These are phyloP conservation scores for Pleuronectes platessa DNA, from an alignment of 2,113 vertebrate genomes.

Conservation along the genomic window DNA sequence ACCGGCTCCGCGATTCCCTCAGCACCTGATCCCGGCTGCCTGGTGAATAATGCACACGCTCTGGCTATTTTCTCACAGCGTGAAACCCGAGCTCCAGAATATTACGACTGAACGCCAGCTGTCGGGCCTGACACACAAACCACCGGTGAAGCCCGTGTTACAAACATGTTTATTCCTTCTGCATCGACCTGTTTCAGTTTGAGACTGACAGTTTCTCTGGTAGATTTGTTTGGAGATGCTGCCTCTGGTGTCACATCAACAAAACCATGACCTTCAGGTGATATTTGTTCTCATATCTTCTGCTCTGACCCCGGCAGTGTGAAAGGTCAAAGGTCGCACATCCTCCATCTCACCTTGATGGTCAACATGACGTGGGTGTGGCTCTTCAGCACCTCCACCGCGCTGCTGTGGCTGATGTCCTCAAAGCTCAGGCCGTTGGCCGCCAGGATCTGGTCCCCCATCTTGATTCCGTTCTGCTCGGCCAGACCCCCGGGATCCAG, in stretches of 20 bases:
- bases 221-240: too few species aligned
- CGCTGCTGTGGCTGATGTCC: constrained; percentile 95
- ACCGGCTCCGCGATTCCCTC: constrained; percentile 54
- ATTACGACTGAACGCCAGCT: constrained; percentile 75
- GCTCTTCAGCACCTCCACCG: constrained; percentile 95
- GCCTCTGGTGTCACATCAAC: too few species aligned
- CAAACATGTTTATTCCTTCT: too few species aligned
- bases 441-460: constrained; percentile 94
- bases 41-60: constrained; percentile 88
- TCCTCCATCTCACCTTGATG: constrained; percentile 73
- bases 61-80: constrained; percentile 72
- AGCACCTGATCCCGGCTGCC: constrained; percentile 77
- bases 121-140: constrained; percentile 37
- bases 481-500: constrained; percentile 92
- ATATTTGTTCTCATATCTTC: too few species aligned
- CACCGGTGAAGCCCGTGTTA: neutral
- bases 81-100: constrained; percentile 84
- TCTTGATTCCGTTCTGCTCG: constrained; percentile 93
- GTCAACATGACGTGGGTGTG: constrained; percentile 89
- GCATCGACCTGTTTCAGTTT: too few species aligned
- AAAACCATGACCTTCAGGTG: too few species aligned
- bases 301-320: too few species aligned
- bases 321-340: too few species aligned
- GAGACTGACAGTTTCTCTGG: too few species aligned
- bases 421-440: constrained; percentile 94